Evolutionary conservation across 2,888 invertebrate species (phyloP).

Genomic region (Agrilus cyanescens): DNA sequence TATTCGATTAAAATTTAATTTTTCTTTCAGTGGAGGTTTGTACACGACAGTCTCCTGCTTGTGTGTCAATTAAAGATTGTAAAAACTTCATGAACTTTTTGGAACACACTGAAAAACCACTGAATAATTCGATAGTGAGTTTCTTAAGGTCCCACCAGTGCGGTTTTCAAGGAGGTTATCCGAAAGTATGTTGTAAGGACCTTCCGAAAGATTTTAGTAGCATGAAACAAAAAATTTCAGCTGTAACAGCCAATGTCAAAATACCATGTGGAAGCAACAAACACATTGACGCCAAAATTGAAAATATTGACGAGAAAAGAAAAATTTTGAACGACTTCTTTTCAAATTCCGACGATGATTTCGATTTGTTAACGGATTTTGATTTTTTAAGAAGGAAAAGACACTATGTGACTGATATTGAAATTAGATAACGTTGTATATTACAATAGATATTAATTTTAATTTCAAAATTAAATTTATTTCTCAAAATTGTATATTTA

Average conservation of each 20-base stretch:
- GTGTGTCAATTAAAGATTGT: slow-evolving; percentile 27
- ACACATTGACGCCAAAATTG: slow-evolving; percentile 26
- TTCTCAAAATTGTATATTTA: too few species aligned
- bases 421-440: too few species aligned
- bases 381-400: too few species aligned
- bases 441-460: too few species aligned
- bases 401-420: too few species aligned
- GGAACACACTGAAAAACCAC: slow-evolving; percentile 14
- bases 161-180: slow-evolving; percentile 29
- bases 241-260: too few species aligned
- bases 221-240: too few species aligned
- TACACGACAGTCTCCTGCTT: slow-evolving; percentile 13
- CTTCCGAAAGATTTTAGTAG: slow-evolving; percentile 8
- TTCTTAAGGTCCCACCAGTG: slow-evolving; percentile 26
- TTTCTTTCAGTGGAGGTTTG: too few species aligned
- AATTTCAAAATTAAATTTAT: too few species aligned
- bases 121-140: slow-evolving; percentile 13
- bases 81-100: slow-evolving; percentile 17
- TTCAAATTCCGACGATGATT: slow-evolving; percentile 3
- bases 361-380: too few species aligned
- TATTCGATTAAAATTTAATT: too few species aligned
- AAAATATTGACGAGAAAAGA: slow-evolving; percentile 1
- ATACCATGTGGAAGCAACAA: too few species aligned
- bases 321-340: background rate
- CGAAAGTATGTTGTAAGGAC: slow-evolving; percentile 44